These are phyloP conservation scores for Leptosomus discolor DNA, from an alignment of 2,113 vertebrate species.

Conservation along the genomic window DNA sequence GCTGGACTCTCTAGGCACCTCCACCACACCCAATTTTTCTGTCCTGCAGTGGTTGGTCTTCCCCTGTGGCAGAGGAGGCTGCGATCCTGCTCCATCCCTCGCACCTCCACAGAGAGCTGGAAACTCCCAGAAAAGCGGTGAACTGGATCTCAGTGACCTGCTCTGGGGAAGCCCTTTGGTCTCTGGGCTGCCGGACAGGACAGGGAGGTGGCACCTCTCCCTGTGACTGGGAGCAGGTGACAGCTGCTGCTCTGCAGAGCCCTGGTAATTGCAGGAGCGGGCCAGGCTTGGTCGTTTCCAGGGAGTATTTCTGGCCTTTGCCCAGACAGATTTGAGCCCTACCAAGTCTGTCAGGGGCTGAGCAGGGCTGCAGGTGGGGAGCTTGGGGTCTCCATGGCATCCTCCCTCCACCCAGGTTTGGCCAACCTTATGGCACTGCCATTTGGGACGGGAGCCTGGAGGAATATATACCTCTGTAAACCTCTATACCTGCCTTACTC, in stretches of 20 bases:
- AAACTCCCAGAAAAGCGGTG: background rate
- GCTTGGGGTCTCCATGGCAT: background rate
- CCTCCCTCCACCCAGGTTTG: rapidly evolving
- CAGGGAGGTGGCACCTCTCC: background rate
- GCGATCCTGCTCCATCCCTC: background rate
- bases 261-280: rapidly evolving
- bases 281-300: background rate
- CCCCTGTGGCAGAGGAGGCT: background rate
- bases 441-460: background rate
- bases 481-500: background rate
- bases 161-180: background rate
- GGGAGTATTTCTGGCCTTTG: background rate
- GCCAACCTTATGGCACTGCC: background rate
- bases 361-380: background rate
- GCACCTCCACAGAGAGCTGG: background rate
- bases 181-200: background rate
- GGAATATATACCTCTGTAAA: background rate
- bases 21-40: background rate
- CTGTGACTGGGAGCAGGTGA: background rate
- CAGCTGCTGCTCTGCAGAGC: background rate
- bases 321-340: background rate
- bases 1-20: background rate
- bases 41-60: background rate
- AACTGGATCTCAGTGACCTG: background rate
- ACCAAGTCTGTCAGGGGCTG: background rate